Conservation (phyloP, 2,113 vertebrate species). For the Penelope pileata region DNA sequence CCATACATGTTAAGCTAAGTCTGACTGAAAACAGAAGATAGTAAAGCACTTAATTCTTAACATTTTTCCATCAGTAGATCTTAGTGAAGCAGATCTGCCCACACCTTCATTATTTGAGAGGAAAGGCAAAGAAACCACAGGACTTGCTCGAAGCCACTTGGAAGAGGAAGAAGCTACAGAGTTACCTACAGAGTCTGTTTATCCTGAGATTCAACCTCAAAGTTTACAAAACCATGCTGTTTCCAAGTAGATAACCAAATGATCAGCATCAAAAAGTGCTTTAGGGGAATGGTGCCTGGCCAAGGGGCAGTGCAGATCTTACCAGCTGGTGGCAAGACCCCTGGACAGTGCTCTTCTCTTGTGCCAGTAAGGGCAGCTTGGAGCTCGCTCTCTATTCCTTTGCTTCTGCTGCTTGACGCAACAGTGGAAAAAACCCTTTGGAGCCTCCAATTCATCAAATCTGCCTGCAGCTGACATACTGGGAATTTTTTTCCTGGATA, state of each 20-base stretch:
- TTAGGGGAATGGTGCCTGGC: not conserved
- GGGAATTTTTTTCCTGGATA: not conserved
- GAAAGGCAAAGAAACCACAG: not conserved
- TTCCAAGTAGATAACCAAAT: not conserved
- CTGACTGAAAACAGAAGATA: not conserved
- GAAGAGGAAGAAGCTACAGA: not conserved
- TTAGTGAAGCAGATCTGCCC: not conserved
- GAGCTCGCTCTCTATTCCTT: not conserved
- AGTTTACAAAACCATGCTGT: not conserved
- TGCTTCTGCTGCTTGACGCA: not conserved
- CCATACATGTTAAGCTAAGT: not conserved
- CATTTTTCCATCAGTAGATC: not conserved
- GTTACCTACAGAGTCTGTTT: fast-evolving
- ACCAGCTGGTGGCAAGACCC: fast-evolving
- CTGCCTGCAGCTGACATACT: not conserved
- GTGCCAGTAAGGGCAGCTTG: not conserved
- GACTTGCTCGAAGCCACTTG: not conserved
- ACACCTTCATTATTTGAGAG: not conserved
- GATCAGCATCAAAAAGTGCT: not conserved
- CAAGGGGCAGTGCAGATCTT: fast-evolving
- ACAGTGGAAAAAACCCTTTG: not conserved
- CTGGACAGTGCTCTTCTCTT: fast-evolving
- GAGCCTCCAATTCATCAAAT: not conserved
- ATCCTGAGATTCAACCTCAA: not conserved
- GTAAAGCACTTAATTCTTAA: not conserved